phyloP scores from a whole-genome alignment of 2,113 vertebrate species.

The Podarcis cretensis region DNA sequence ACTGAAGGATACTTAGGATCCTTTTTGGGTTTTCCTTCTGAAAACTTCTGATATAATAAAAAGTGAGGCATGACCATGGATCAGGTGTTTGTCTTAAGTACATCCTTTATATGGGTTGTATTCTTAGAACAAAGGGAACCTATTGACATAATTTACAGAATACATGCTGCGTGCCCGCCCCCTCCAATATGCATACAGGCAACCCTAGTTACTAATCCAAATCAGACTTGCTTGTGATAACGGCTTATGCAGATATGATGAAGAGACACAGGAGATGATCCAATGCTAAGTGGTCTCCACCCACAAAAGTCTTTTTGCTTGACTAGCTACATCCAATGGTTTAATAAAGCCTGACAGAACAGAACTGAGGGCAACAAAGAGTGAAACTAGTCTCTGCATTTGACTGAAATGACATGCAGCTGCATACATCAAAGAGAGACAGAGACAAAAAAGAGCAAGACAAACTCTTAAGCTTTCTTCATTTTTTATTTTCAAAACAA shows the following conservation, averaged over 20 bases:
- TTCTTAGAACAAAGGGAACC: neutral
- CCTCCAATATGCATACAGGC: neutral
- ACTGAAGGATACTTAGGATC: neutral
- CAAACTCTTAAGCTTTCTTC: neutral
- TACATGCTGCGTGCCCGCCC: too few relatives aligned
- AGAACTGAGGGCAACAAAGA: neutral
- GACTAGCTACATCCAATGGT: neutral
- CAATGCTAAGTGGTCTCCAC: neutral
- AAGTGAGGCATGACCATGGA: neutral
- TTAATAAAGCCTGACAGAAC: neutral
- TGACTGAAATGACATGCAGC: neutral
- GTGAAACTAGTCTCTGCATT: neutral
- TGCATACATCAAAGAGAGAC: neutral
- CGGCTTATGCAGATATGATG: neutral
- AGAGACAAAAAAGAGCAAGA: neutral
- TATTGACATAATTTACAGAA: neutral
- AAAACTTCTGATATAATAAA: neutral
- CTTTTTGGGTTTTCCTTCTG: neutral
- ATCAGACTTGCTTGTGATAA: neutral
- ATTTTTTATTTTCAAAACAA: conserved; percentile 18
- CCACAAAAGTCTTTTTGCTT: neutral
- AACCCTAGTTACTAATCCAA: neutral
- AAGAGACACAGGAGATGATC: neutral
- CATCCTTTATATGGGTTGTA: neutral
- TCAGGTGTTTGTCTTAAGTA: neutral